phyloP scores from a whole-genome alignment of 2,113 vertebrate genomes.

The Tautogolabrus adspersus region DNA sequence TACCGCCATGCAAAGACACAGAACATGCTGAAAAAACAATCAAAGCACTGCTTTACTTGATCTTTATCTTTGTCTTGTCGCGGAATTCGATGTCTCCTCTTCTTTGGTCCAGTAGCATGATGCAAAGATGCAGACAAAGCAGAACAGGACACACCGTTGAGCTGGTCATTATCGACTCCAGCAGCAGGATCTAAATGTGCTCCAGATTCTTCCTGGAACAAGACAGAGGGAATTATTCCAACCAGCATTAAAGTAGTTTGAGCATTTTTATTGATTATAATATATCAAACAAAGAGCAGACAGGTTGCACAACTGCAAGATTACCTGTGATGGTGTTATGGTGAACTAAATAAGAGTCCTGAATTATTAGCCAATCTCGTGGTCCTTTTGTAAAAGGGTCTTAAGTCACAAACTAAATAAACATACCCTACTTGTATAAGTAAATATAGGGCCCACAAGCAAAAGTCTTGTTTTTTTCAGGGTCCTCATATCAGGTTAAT shows the following conservation, averaged over 20 bases:
- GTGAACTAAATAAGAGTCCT: not conserved
- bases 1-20: not conserved
- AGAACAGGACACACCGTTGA: conserved; percentile 72
- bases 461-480: not conserved
- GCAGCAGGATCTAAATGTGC: conserved; percentile 64
- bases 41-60: not conserved
- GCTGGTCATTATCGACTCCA: conserved; percentile 70
- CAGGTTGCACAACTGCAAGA: not conserved
- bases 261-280: not conserved
- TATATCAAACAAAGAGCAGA: no score
- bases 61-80: conserved; percentile 82
- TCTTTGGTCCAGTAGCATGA: conserved; percentile 73
- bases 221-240: not conserved
- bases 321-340: not conserved
- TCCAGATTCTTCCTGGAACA: conserved; percentile 78
- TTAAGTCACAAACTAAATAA: no score
- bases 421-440: not conserved
- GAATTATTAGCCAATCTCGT: not conserved
- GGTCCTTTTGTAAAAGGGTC: no score
- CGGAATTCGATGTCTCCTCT: conserved; percentile 77
- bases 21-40: not conserved
- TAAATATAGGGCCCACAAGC: not conserved
- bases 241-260: not conserved
- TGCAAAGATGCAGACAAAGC: conserved; percentile 62
- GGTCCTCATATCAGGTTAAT: not conserved